A percentile compares a stretch with the other conserved stretches of the same genome.
phyloP scores from a whole-genome alignment of 1,140 invertebrate species.

The Potamilus streckersoni region DNA sequence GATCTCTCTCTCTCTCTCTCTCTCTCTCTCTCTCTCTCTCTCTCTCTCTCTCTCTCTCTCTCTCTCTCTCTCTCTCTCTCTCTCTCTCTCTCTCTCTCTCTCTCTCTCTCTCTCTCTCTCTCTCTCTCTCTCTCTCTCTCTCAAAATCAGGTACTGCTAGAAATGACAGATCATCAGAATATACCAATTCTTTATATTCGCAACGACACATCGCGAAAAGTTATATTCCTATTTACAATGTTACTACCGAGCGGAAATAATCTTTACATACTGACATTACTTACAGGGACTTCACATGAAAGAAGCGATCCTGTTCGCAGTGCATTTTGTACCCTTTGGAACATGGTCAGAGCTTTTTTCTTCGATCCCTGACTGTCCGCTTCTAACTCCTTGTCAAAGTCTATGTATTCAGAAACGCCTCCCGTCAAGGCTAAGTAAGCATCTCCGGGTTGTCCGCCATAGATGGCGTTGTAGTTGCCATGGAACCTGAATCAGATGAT shows the following conservation, averaged over 20 bases:
- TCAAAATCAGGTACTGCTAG: neutral
- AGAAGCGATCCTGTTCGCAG: slow-evolving; percentile 41
- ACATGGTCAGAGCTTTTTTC: slow-evolving; percentile 21
- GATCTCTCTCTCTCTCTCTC: neutral
- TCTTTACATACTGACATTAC: neutral
- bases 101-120: neutral
- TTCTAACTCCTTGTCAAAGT: slow-evolving; percentile 32
- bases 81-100: slow-evolving; percentile 2
- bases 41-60: neutral
- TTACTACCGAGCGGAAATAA: too few species aligned
- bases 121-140: neutral
- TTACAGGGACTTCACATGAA: slow-evolving; percentile 52
- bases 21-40: neutral
- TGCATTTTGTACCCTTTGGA: slow-evolving; percentile 46
- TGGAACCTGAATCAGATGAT: slow-evolving; percentile 45
- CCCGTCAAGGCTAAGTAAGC: slow-evolving; percentile 61
- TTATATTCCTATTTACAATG: too few species aligned
- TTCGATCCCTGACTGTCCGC: slow-evolving; percentile 20
- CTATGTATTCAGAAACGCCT: slow-evolving; percentile 59
- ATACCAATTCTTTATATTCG: neutral
- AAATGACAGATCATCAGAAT: neutral
- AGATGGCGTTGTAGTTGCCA: slow-evolving; percentile 57
- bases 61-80: neutral
- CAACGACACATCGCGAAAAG: too few species aligned
- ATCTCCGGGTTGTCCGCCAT: slow-evolving; percentile 61